Base-by-base conservation (phyloP, 2,888 invertebrate genomes). In the Drosophila fungiperda region DNA sequence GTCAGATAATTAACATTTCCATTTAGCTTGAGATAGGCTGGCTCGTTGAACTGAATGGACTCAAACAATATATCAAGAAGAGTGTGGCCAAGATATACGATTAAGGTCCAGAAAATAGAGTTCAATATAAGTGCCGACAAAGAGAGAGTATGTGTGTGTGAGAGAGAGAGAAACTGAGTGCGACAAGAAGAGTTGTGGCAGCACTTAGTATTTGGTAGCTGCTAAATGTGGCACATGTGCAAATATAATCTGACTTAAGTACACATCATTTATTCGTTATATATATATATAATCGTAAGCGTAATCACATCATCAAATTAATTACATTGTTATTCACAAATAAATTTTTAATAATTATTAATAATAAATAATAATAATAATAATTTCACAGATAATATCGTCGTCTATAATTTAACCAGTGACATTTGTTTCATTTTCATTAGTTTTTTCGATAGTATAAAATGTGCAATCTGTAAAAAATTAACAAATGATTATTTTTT, bases 1-100 rank as follows among this genome's bases (percentile, higher is more conserved):
- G 82, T 84, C 83, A 80, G 88, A 85, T 85, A 85, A 85, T 85
- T 89, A 89, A 87, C 85, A 89, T 87, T 89, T 82, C 74, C 90
- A 78, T 81, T 89, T 73, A 73, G 70, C 23, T n/a, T n/a, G 64
- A 60, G 59, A 11, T 35, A 48, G 57, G 53, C n/a, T 32, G 54
- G 33, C n/a, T 36, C 11, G 59, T 17, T 26, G 53, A 20, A 3
- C 40, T 35, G 20, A 7, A 29, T 54, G 26, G 55, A 58, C 68
- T 70, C 78, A 42, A 20, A 15, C 45, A 45, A 45, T 78, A 79
- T 81, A 79, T 81, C 78, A 79, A 48, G 42, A 12, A 71, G 76
- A 62, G 62, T 60, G 38, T 29, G 45, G 57, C 29, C 32, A 62
- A 77, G 50, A 58, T 76, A 69, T 68, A 67, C 54, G 57, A 36